A percentile compares a stretch with the other conserved stretches of the same genome.
These are phyloP conservation scores for Coptotermes formosanus DNA, from an alignment of 1,140 invertebrate species.

Conservation along the genomic window DNA sequence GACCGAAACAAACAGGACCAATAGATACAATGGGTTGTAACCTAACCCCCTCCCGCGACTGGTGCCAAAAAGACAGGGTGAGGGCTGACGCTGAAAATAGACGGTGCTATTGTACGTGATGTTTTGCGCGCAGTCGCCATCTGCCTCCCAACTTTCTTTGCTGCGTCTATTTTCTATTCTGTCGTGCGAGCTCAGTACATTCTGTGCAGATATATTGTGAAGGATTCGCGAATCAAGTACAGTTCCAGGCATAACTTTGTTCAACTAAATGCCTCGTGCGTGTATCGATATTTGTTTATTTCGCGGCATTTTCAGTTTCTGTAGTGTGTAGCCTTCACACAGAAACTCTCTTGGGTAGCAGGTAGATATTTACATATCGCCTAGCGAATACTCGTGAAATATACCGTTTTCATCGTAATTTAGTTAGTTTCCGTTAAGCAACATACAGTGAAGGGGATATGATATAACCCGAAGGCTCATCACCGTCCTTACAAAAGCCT, in stretches of 20 bases:
- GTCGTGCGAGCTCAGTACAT: not conserved
- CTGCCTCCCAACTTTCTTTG: not conserved
- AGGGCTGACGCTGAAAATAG: not conserved
- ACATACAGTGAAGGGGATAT: too few species aligned
- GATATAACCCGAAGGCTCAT: too few species aligned
- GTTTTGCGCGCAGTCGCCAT: not conserved
- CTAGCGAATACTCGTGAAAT: too few species aligned
- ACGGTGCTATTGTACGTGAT: not conserved
- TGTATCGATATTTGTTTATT: too few species aligned
- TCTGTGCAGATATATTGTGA: not conserved
- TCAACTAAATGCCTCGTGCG: too few species aligned
- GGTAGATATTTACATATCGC: too few species aligned
- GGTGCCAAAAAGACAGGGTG: not conserved
- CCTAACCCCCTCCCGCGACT: not conserved
- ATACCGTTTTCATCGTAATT: too few species aligned
- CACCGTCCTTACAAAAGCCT: too few species aligned
- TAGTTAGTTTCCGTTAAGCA: too few species aligned
- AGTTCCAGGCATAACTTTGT: not conserved
- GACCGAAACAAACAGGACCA: not conserved
- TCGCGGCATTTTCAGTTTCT: too few species aligned
- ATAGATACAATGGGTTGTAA: not conserved
- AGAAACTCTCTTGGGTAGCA: too few species aligned
- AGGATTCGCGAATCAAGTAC: constrained; percentile 10
- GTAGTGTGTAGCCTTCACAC: too few species aligned
- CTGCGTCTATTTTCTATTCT: not conserved